Evolutionary conservation across 2,113 vertebrate genomes (phyloP).

Genomic region (Trogon surrucura): DNA sequence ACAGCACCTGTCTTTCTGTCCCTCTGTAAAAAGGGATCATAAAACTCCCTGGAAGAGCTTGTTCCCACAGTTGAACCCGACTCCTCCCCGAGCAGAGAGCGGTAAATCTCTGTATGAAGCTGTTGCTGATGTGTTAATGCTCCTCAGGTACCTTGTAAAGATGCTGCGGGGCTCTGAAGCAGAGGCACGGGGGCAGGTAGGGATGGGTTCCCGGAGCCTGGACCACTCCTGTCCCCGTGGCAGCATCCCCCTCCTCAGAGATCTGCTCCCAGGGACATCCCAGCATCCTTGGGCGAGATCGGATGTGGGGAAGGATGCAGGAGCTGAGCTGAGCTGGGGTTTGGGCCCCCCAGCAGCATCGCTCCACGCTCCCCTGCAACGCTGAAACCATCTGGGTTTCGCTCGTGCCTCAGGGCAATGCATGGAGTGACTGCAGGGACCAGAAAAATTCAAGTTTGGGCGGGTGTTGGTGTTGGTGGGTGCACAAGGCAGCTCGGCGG

Average conservation of each 20-base stretch:
- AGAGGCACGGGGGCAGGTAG: accelerated
- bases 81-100: not conserved
- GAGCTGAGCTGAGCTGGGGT: not conserved
- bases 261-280: not conserved
- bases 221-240: not conserved
- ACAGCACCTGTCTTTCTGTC: not conserved
- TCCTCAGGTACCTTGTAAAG: not conserved
- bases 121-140: not conserved
- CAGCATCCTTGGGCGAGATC: accelerated
- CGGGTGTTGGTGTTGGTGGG: not conserved
- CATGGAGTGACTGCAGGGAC: accelerated
- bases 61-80: accelerated
- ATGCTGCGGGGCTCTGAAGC: not conserved
- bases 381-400: accelerated
- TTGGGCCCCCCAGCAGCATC: accelerated
- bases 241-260: accelerated
- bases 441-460: not conserved
- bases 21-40: not conserved
- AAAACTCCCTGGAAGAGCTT: not conserved
- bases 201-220: not conserved
- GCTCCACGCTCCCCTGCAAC: not conserved
- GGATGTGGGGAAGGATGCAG: accelerated
- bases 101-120: not conserved
- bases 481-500: no score
- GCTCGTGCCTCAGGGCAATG: accelerated